Evolutionary conservation across 2,888 invertebrate genomes (phyloP).

Genomic region (Tipula confusa): DNA sequence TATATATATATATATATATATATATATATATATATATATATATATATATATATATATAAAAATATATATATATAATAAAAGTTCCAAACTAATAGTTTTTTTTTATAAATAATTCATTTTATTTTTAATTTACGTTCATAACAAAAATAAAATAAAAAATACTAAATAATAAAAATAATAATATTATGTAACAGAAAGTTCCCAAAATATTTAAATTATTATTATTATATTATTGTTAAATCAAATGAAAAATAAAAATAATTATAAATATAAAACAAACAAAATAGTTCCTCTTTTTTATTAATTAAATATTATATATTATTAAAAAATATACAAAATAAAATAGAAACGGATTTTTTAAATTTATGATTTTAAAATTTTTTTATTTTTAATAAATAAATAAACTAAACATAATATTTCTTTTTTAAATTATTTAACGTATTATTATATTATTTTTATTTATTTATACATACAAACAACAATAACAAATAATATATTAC

Average conservation of each 20-base stretch:
- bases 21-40: too few relatives aligned
- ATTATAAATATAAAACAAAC: slow-evolving; percentile 3
- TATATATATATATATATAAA: too few relatives aligned
- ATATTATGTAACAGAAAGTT: slow-evolving; percentile 25
- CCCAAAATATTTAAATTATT: slow-evolving; percentile 9
- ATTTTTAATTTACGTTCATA: background rate
- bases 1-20: too few relatives aligned
- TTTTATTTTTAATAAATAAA: background rate
- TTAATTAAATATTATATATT: background rate
- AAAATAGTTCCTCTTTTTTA: slow-evolving; percentile 21
- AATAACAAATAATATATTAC: background rate
- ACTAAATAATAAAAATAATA: background rate
- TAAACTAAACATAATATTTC: background rate
- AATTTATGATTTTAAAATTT: too few relatives aligned
- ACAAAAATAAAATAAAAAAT: background rate
- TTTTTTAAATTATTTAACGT: background rate
- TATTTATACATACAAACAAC: background rate
- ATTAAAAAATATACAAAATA: slow-evolving; percentile 14
- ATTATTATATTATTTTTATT: background rate
- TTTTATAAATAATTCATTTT: background rate
- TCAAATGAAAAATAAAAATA: background rate
- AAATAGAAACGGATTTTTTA: background rate
- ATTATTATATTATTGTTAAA: background rate
- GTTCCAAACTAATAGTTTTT: background rate
- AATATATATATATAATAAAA: background rate